phyloP scores from a whole-genome alignment of 2,797 vertebrate genomes.

The Toxotes lorentzi region DNA sequence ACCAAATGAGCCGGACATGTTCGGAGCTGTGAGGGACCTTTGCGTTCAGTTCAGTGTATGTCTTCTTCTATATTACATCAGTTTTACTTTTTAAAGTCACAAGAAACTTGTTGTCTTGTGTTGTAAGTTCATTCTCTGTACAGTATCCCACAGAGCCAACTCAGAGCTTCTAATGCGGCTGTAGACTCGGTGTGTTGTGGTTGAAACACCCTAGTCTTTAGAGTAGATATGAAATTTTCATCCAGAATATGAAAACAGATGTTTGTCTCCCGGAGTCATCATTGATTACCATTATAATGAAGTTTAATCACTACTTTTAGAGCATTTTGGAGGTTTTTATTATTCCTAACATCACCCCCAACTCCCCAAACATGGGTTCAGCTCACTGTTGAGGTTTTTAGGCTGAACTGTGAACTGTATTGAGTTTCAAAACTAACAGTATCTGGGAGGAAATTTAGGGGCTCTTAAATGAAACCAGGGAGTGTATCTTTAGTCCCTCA shows the following conservation, averaged over 20 bases:
- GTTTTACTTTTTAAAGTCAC: neutral
- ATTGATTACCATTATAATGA: no score
- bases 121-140: neutral
- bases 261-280: neutral
- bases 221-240: neutral
- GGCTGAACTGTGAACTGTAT: neutral
- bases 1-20: neutral
- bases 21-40: neutral
- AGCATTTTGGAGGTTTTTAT: no score
- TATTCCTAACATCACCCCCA: neutral
- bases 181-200: no score
- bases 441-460: constrained; percentile 23
- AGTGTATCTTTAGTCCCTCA: constrained; percentile 2
- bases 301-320: neutral
- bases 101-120: neutral
- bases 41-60: neutral
- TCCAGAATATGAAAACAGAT: neutral
- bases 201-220: neutral
- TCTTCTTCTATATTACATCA: neutral
- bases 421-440: constrained; percentile 29
- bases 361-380: neutral
- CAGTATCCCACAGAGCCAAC: neutral
- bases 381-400: neutral
- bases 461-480: neutral
- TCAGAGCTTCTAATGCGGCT: no score